phyloP scores from a whole-genome alignment of 2,888 invertebrate species.

The Lithophane semibrunnea region DNA sequence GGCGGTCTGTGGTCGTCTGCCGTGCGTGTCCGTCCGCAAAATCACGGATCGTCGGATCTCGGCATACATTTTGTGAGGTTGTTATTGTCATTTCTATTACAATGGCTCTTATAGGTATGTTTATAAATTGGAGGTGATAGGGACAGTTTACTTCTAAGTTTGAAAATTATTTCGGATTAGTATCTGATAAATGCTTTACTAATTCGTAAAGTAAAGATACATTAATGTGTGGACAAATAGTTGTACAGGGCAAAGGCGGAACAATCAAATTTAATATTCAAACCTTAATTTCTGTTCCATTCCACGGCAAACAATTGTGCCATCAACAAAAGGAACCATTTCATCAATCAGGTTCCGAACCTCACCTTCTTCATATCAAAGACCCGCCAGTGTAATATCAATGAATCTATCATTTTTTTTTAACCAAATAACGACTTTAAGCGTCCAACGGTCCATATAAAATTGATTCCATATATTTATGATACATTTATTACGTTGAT shows the following conservation, averaged over 20 bases:
- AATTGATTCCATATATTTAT: constrained; percentile 75
- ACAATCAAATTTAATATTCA: neutral
- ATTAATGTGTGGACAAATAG: neutral
- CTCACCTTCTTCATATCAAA: constrained; percentile 46
- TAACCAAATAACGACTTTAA: constrained; percentile 64
- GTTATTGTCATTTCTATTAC: neutral
- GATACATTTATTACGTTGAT: constrained; percentile 77
- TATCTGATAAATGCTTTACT: too few relatives aligned
- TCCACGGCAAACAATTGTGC: constrained; percentile 31
- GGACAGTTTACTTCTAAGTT: neutral
- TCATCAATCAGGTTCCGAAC: constrained; percentile 30
- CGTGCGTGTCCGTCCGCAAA: too few relatives aligned
- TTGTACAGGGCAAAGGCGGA: neutral
- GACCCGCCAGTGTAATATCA: constrained; percentile 61
- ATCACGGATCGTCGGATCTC: too few relatives aligned
- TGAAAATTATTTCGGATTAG: neutral
- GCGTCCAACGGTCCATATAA: constrained; percentile 64
- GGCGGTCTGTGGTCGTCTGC: too few relatives aligned
- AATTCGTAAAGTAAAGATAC: too few relatives aligned
- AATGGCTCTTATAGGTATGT: too few relatives aligned
- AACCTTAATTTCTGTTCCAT: constrained; percentile 11
- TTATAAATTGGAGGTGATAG: neutral
- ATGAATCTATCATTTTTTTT: constrained; percentile 65
- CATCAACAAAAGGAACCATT: constrained; percentile 19
- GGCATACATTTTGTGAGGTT: too few relatives aligned